Conservation (phyloP, 30 jellyfish, hydroid and myxozoan species). For the Pelagia noctiluca region DNA sequence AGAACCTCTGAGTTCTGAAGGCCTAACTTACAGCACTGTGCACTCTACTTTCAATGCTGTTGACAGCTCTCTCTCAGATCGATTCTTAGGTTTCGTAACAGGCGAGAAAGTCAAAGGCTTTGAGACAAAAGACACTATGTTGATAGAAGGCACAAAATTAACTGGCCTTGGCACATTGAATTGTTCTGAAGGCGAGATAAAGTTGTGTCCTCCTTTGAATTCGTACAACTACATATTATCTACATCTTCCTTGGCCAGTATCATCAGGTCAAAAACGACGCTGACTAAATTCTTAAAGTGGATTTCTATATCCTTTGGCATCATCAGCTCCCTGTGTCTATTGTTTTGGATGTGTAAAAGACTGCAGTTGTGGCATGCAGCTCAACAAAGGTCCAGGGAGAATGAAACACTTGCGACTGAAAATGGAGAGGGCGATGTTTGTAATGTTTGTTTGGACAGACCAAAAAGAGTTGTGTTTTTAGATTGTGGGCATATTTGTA, state of each 20-base stretch:
- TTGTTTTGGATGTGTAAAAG: constrained; percentile 56
- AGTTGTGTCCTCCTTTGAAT: constrained; percentile 42
- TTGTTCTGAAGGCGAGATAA: constrained; percentile 27
- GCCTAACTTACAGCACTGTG: constrained; percentile 46
- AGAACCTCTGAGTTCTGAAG: constrained; percentile 63
- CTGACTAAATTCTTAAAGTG: constrained; percentile 24
- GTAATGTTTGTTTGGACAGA: constrained; percentile 77
- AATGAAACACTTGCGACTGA: constrained; percentile 36
- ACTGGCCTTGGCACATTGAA: constrained; percentile 76
- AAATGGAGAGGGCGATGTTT: constrained; percentile 32
- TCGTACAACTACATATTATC: constrained; percentile 67
- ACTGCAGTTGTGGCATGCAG: constrained; percentile 47
- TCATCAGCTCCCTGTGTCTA: constrained; percentile 38
- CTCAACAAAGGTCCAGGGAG: constrained; percentile 42
- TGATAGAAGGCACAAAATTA: constrained; percentile 68
- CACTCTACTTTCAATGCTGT: constrained; percentile 60
- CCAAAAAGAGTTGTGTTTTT: constrained; percentile 83
- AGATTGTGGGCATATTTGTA: constrained; percentile 89
- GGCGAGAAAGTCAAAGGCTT: constrained; percentile 82
- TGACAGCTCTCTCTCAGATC: constrained; percentile 35
- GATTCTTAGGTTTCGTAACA: constrained; percentile 44
- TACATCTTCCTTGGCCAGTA: constrained; percentile 50
- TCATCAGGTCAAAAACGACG: constrained; percentile 38
- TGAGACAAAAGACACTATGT: constrained; percentile 71
- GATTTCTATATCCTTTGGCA: constrained; percentile 46